Conservation (phyloP, 1,140 invertebrate genomes). For the Laupala kohalensis region DNA sequence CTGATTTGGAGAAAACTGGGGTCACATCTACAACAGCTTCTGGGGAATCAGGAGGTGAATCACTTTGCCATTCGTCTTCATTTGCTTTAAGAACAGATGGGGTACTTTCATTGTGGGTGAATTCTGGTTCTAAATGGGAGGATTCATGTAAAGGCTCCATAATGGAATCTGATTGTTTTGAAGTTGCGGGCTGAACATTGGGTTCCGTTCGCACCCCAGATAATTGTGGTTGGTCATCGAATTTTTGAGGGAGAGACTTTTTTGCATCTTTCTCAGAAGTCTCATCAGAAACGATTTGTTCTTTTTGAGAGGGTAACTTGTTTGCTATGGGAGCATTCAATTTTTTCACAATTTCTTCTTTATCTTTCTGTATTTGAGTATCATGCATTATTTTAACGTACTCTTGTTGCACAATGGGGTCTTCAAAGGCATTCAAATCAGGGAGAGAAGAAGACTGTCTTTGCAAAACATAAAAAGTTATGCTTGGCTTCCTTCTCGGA, state of each 20-base stretch:
- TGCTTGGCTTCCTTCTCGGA: not conserved
- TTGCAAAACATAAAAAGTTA: not conserved
- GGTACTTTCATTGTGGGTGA: not conserved
- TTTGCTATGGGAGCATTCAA: not conserved
- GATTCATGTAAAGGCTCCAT: not conserved
- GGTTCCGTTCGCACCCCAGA: not conserved
- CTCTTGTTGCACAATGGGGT: not conserved
- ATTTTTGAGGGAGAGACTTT: not conserved
- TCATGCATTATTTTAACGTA: not conserved
- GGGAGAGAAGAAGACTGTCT: not conserved
- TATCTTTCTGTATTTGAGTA: not conserved
- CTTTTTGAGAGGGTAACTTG: not conserved
- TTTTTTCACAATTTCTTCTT: not conserved
- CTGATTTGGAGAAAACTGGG: not conserved
- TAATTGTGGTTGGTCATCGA: not conserved
- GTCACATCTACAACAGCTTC: not conserved
- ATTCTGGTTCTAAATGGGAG: not conserved
- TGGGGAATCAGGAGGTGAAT: not conserved
- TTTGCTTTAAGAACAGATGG: not conserved
- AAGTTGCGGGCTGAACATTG: not conserved
- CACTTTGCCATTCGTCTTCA: not conserved
- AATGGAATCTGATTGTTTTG: not conserved
- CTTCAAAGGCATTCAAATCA: not conserved
- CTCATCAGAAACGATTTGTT: not conserved
- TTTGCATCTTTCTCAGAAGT: not conserved